Conservation (phyloP, 2,797 vertebrate genomes). For the Danio choprae region DNA sequence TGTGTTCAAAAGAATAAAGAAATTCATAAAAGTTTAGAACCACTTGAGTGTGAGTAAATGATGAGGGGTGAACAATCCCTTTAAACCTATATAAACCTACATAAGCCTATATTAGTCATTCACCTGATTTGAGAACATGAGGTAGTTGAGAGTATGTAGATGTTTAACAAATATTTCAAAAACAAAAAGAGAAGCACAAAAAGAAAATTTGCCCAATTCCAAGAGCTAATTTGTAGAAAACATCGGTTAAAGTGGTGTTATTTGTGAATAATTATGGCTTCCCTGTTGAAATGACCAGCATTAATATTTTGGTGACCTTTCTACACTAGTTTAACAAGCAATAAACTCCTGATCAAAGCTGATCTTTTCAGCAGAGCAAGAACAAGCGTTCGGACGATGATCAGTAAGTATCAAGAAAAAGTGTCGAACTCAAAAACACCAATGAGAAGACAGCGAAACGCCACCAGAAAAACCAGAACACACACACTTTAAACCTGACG, state of each 20-base stretch:
- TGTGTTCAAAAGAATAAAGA: no score
- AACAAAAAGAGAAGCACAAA: no score
- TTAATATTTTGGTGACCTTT: not conserved
- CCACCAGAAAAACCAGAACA: conserved; percentile 22
- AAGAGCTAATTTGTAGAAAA: not conserved
- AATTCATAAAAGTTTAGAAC: no score
- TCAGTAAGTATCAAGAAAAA: conserved; percentile 13
- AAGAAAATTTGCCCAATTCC: no score
- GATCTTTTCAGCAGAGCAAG: conserved; percentile 17
- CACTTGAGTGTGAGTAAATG: no score
- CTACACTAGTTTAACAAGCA: not conserved
- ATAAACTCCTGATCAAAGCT: not conserved
- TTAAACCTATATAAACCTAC: no score
- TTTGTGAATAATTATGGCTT: not conserved
- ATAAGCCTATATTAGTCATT: no score
- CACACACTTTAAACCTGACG: conserved; percentile 18
- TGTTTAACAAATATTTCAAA: no score
- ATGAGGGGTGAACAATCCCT: no score
- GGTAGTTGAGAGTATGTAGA: no score
- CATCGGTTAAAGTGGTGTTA: not conserved
- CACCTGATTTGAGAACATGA: no score
- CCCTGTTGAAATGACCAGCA: conserved; percentile 22
- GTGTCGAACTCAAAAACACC: not conserved
- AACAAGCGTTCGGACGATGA: not conserved
- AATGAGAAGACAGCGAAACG: conserved; percentile 27